Conservation (phyloP, 2,113 vertebrate genomes). For the Orthochromis malagaraziensis region DNA sequence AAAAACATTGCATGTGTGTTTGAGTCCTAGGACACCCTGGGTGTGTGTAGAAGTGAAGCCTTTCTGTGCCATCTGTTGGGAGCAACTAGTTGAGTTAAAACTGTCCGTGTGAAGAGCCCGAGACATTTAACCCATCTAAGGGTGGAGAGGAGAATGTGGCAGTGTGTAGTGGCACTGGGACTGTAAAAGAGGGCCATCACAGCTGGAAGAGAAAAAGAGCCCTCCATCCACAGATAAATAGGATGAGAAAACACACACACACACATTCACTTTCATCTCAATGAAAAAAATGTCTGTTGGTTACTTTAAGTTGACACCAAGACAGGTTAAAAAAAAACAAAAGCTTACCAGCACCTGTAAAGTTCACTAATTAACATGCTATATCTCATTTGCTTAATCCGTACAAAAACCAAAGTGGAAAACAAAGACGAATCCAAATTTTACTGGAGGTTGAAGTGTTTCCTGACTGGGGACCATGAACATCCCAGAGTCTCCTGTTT, state of each 20-base stretch:
- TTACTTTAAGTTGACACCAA: neutral
- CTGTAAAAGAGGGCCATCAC: neutral
- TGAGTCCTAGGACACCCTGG: neutral
- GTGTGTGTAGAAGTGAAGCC: neutral
- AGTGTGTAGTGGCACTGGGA: neutral
- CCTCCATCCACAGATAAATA: neutral
- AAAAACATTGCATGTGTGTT: neutral
- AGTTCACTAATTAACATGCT: neutral
- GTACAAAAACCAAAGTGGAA: neutral
- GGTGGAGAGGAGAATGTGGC: neutral
- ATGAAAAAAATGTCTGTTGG: neutral
- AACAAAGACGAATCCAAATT: neutral
- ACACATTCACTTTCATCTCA: neutral
- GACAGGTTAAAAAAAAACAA: neutral
- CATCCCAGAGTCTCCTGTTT: neutral
- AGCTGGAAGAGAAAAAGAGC: neutral
- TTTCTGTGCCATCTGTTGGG: neutral
- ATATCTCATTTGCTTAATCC: neutral
- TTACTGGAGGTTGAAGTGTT: neutral
- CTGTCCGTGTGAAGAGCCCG: neutral
- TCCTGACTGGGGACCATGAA: neutral
- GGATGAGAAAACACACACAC: neutral
- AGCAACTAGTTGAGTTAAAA: neutral
- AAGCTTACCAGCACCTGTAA: neutral
- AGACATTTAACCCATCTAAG: neutral